phyloP scores from a whole-genome alignment of 2,113 vertebrate genomes.

The Micromys minutus region DNA sequence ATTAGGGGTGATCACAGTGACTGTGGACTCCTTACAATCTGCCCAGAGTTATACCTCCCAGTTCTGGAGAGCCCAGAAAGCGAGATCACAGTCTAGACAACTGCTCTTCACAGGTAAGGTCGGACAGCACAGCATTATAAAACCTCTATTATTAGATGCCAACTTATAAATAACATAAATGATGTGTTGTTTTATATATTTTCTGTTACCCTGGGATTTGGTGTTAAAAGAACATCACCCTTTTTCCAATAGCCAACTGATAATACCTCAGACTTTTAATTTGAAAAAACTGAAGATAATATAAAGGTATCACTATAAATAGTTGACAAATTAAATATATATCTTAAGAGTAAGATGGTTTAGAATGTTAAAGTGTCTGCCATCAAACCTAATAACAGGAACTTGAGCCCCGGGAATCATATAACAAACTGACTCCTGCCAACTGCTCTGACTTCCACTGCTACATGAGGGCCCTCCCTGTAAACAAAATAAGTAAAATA shows the following conservation, averaged over 20 bases:
- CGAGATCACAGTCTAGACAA: background rate
- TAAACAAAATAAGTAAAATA: background rate
- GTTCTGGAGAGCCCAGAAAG: background rate
- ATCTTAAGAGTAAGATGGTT: background rate
- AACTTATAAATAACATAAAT: slow-evolving; percentile 42
- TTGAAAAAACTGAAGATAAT: slow-evolving; percentile 18
- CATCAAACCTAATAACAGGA: background rate
- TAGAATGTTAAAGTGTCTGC: background rate
- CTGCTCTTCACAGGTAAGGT: background rate
- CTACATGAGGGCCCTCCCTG: too few relatives aligned
- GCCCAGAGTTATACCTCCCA: background rate
- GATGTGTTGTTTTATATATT: slow-evolving; percentile 15
- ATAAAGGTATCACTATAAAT: slow-evolving; percentile 37
- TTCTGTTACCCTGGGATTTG: slow-evolving; percentile 6
- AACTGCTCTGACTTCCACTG: background rate
- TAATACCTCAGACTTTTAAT: slow-evolving; percentile 28
- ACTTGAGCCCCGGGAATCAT: too few relatives aligned
- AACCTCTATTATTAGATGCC: slow-evolving; percentile 14
- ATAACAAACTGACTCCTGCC: background rate
- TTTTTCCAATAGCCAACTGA: slow-evolving; percentile 34
- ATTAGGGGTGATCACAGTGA: background rate
- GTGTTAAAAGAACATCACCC: slow-evolving; percentile 45
- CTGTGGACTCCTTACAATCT: background rate
- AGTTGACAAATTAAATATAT: background rate
- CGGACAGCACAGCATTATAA: background rate